Evolutionary conservation across 2,797 vertebrate genomes (phyloP).

Genomic region (Amphiprion clarkii): DNA sequence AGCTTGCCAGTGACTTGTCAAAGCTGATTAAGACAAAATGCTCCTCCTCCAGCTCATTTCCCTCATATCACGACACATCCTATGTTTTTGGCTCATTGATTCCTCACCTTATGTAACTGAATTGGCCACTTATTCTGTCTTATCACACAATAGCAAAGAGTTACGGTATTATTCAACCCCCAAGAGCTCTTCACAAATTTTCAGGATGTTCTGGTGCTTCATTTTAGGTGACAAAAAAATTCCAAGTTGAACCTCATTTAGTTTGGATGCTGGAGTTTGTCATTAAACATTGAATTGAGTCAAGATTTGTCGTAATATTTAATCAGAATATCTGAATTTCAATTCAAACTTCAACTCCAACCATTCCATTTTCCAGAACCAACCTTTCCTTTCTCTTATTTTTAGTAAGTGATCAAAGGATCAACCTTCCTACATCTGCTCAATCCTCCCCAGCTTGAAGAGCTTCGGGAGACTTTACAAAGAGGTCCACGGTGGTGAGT

Average conservation of each 20-base stretch:
- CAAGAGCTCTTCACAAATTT: no score
- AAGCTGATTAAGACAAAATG: slow-evolving; percentile 47
- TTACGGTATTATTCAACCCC: no score
- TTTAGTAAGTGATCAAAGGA: slow-evolving; percentile 13
- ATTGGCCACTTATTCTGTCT: background rate
- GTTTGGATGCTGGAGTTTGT: no score
- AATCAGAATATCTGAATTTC: background rate
- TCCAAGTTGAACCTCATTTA: no score
- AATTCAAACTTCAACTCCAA: background rate
- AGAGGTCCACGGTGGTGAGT: slow-evolving; percentile 6
- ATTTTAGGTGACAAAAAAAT: no score
- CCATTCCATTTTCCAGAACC: background rate
- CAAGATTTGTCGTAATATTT: no score
- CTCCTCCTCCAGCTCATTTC: slow-evolving; percentile 30
- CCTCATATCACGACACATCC: slow-evolving; percentile 20
- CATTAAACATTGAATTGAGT: no score
- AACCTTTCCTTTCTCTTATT: background rate
- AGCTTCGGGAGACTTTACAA: background rate
- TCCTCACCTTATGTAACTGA: background rate
- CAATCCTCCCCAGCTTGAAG: background rate
- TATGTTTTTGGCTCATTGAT: background rate
- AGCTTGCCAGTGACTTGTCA: slow-evolving; percentile 46
- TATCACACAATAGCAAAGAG: background rate
- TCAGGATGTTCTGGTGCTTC: no score
- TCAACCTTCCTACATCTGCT: slow-evolving; percentile 8